Conservation (phyloP, 2,113 vertebrate genomes). For the Rhegmatorhina hoffmannsi region DNA sequence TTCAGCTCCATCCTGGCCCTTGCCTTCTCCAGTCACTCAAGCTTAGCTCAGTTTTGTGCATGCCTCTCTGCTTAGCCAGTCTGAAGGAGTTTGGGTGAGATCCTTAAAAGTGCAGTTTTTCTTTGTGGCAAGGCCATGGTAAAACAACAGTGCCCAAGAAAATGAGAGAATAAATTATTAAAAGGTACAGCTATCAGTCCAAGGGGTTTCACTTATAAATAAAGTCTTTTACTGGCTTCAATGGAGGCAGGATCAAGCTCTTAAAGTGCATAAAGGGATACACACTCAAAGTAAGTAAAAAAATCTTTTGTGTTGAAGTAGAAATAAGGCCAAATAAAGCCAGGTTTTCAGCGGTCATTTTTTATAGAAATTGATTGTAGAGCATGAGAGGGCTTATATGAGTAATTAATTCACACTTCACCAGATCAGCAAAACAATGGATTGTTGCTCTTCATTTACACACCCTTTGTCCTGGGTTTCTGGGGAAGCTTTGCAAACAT, state of each 20-base stretch:
- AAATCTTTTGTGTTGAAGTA: neutral
- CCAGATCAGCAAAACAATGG: neutral
- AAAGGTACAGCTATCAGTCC: neutral
- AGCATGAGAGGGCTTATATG: neutral
- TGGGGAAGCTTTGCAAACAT: neutral
- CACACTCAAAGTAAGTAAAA: neutral
- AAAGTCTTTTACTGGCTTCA: neutral
- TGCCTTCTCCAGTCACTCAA: neutral
- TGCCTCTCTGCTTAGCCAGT: neutral
- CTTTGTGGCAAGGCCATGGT: neutral
- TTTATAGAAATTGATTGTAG: neutral
- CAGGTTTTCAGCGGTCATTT: neutral
- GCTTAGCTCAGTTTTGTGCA: neutral
- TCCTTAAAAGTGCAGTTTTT: neutral
- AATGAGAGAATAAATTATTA: neutral
- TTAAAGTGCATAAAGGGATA: neutral
- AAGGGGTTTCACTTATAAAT: neutral
- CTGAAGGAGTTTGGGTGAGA: neutral
- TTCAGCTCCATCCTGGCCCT: neutral
- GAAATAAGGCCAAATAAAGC: neutral
- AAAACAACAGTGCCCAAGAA: neutral
- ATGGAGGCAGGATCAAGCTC: neutral
- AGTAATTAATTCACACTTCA: constrained; percentile 4
- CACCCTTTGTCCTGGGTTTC: neutral
- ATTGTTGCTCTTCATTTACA: neutral